Conservation (phyloP, 2,888 invertebrate species). For the Athalia rosae region DNA sequence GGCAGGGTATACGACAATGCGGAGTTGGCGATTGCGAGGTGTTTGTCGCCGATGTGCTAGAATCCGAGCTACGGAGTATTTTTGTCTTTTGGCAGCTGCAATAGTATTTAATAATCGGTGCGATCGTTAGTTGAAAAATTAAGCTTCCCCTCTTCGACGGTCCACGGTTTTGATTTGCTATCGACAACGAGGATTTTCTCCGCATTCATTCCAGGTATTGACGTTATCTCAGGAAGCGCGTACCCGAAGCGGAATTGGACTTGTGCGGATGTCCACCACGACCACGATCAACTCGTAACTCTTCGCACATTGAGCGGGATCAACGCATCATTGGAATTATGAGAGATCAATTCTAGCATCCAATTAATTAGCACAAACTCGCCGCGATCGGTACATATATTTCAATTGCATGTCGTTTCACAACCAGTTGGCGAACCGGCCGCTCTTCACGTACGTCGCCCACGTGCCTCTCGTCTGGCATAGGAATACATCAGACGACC, state of each 20-base stretch:
- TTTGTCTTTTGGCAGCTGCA: constrained; percentile 17
- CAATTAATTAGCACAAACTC: not conserved
- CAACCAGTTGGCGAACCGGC: constrained; percentile 13
- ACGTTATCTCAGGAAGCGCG: constrained; percentile 10
- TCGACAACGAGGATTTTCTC: constrained; percentile 15
- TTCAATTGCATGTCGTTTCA: constrained; percentile 21
- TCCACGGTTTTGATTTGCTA: constrained; percentile 11
- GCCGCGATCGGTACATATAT: constrained; percentile 8
- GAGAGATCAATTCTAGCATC: not conserved
- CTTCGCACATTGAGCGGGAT: too few relatives aligned
- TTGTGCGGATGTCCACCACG: not conserved
- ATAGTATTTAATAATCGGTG: constrained; percentile 17
- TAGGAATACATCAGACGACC: constrained; percentile 14
- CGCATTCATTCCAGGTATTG: not conserved
- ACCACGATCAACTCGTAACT: too few relatives aligned
- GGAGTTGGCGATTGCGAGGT: not conserved
- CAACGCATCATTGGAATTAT: too few relatives aligned
- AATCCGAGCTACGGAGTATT: constrained; percentile 6
- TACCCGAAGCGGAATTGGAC: constrained; percentile 1
- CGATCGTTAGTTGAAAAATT: constrained; percentile 40
- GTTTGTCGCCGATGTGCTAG: constrained; percentile 7
- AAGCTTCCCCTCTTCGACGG: constrained; percentile 10
- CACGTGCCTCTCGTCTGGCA: constrained; percentile 2
- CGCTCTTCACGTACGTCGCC: not conserved
- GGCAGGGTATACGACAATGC: constrained; percentile 22